These are phyloP conservation scores for Carcina quercana DNA, from an alignment of 2,888 invertebrate species.

Conservation along the genomic window DNA sequence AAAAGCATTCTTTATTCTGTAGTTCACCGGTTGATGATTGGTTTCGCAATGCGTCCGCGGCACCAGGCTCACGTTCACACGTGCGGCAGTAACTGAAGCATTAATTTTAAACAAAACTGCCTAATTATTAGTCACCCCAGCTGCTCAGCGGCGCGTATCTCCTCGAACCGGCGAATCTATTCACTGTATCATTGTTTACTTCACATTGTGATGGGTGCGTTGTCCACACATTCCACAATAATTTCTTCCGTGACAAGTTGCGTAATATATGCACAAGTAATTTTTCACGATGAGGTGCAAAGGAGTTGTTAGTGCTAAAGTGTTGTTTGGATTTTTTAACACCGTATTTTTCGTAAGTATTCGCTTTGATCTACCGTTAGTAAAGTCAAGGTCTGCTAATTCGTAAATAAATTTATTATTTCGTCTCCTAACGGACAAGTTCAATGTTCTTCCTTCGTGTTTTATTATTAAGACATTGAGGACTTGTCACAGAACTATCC, in stretches of 20 bases:
- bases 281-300: constrained; percentile 40
- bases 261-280: constrained; percentile 9
- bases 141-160: constrained; percentile 71
- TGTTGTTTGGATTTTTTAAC: constrained; percentile 79
- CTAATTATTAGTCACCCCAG: constrained; percentile 75
- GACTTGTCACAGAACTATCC: too few species aligned
- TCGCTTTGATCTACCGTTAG: background rate
- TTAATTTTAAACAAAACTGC: constrained; percentile 65
- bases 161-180: constrained; percentile 69
- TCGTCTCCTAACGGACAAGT: too few species aligned
- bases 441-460: too few species aligned
- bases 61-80: constrained; percentile 20
- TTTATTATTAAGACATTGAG: too few species aligned
- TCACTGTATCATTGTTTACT: constrained; percentile 55
- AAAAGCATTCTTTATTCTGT: constrained; percentile 1
- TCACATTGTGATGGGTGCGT: constrained; percentile 39
- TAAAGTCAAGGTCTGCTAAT: background rate
- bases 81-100: constrained; percentile 42
- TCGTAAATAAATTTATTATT: too few species aligned
- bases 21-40: too few species aligned
- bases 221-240: constrained; percentile 22
- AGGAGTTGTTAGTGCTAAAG: constrained; percentile 74
- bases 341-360: constrained; percentile 77
- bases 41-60: constrained; percentile 1
- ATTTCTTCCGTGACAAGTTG: constrained; percentile 14